phyloP scores from a whole-genome alignment of 2,113 vertebrate species.

The Crocuta crocuta region DNA sequence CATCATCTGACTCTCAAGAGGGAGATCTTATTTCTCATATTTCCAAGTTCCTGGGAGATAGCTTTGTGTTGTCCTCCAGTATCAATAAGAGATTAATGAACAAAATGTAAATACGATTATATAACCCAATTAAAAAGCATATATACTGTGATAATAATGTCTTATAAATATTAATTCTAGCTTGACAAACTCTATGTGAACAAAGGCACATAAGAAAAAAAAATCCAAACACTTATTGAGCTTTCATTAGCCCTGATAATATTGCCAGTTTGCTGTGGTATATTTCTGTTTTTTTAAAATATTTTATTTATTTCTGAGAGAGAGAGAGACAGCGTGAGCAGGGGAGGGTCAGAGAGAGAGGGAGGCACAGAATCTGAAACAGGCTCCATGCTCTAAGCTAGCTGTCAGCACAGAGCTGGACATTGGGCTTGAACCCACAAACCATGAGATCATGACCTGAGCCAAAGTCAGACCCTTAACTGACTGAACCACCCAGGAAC shows the following conservation, averaged over 20 bases:
- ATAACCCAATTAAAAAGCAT: constrained; percentile 11
- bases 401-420: too few species aligned
- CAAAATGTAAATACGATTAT: constrained; percentile 13
- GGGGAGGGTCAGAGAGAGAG: too few species aligned
- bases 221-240: not conserved
- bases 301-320: too few species aligned
- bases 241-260: constrained; percentile 10
- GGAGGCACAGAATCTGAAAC: too few species aligned
- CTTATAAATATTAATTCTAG: constrained; percentile 19
- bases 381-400: too few species aligned
- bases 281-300: not conserved
- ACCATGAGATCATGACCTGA: too few species aligned
- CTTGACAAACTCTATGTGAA: not conserved
- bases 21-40: constrained; percentile 34
- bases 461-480: too few species aligned
- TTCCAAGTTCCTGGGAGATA: not conserved
- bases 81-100: constrained; percentile 2
- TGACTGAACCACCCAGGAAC: too few species aligned
- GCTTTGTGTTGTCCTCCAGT: not conserved
- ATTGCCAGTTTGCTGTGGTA: not conserved
- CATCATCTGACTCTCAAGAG: not conserved
- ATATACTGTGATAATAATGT: not conserved
- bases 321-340: too few species aligned
- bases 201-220: not conserved
- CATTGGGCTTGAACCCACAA: too few species aligned